Evolutionary conservation across 2,113 vertebrate species (phyloP).

Genomic region (Megaptera novaeangliae): DNA sequence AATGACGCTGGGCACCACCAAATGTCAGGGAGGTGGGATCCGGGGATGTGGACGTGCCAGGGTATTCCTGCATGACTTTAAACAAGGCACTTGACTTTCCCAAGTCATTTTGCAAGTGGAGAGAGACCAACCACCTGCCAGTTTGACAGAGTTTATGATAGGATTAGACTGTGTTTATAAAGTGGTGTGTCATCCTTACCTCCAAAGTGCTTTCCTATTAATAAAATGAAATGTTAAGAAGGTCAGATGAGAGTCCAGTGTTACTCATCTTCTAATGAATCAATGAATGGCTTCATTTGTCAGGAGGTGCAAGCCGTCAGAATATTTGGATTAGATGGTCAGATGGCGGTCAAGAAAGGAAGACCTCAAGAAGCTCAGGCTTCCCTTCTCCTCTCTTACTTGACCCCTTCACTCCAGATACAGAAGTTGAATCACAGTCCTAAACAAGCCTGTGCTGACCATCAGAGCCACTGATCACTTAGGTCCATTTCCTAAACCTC

Average conservation of each 20-base stretch:
- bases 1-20: background rate
- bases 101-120: background rate
- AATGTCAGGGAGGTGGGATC: background rate
- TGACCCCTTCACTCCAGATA: background rate
- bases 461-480: background rate
- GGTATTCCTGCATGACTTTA: background rate
- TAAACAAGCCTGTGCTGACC: background rate
- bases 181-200: background rate
- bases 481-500: background rate
- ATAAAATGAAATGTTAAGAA: constrained; percentile 22
- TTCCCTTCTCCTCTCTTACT: background rate
- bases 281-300: background rate
- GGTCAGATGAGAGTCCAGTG: background rate
- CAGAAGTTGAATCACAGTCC: background rate
- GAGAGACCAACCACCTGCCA: background rate
- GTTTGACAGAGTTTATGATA: background rate
- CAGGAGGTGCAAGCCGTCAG: background rate
- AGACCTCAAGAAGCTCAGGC: background rate
- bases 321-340: background rate
- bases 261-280: background rate
- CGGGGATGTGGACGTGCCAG: background rate
- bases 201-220: constrained; percentile 33
- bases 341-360: background rate
- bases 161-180: constrained; percentile 49
- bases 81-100: constrained; percentile 27